Evolutionary conservation across 1,140 invertebrate genomes (phyloP), one percentile per base, ranked within the genome.

Genomic region (Coptotermes formosanus): DNA sequence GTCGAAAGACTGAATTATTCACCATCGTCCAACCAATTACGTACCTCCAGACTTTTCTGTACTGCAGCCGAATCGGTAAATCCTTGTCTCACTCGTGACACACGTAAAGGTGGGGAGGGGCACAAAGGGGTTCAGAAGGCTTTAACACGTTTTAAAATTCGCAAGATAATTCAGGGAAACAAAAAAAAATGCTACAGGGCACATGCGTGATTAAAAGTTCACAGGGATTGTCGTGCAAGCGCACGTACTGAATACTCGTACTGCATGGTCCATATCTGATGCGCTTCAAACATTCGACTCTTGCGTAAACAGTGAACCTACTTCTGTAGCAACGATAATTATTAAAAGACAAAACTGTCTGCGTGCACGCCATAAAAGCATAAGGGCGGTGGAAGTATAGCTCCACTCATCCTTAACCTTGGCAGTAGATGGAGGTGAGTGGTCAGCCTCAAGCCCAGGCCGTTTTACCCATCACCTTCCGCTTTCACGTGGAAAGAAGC

Each of bases 141-240:
- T 75, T 75, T 75, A n/a, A 75, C 30, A 14, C 25, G 25, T 75
- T 75, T 75, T 75, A 75, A 75, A 75, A 75, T 75, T 75, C 64
- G n/a, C 64, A 75, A 75, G 64, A 75, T 75, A 25, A 75, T 75
- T 75, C 64, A 30, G 8, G 64, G 64, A 75, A 75, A 75, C n/a
- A 75, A 75, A 75, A 64, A 69, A 75, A 14, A 9, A 6, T 75
- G n/a, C n/a, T 23, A 19, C 19, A 64, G 16, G 64, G 64, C n/a
- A 3, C 64, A 30, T 30, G 25, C 64, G 1, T 75, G 64, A 75
- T 75, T 75, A 75, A 75, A 75, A 1, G 64, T 75, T 75, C 64
- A 30, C 64, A 75, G 25, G 25, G 64, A 75, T 75, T 75, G 64
- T 75, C 64, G 64, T 30, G n/a, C 7, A 55, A 21, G 52, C 0